Evolutionary conservation across 2,797 vertebrate species (phyloP).

Genomic region (Ctenopoma kingsleyae): DNA sequence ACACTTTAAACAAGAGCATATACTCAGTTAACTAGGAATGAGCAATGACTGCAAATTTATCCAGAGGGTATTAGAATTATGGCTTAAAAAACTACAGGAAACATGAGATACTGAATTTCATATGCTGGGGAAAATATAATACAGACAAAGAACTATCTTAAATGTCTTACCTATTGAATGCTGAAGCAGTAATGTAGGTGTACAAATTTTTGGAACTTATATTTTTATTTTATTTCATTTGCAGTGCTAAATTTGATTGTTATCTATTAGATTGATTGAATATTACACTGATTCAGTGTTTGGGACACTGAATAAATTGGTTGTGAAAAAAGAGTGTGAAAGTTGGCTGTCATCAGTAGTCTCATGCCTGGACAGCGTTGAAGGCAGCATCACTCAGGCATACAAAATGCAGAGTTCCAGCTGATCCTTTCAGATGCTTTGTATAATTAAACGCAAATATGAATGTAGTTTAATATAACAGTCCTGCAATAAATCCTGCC

Average conservation of each 20-base stretch:
- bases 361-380: slow-evolving; percentile 50
- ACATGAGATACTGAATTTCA: neutral
- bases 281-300: slow-evolving; percentile 20
- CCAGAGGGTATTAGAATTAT: neutral
- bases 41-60: neutral
- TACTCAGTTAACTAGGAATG: neutral
- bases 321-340: slow-evolving; percentile 25
- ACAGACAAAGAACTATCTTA: no score
- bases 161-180: neutral
- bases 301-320: slow-evolving; percentile 10
- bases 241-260: neutral
- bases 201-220: neutral
- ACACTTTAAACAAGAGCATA: slow-evolving; percentile 4
- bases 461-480: neutral
- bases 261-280: neutral
- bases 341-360: slow-evolving; percentile 36
- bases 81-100: neutral
- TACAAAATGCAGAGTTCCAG: slow-evolving; percentile 56
- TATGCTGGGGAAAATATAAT: no score
- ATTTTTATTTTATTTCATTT: neutral
- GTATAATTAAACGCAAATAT: slow-evolving; percentile 36
- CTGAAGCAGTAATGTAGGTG: no score
- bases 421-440: slow-evolving; percentile 56
- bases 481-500: no score
- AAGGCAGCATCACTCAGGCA: slow-evolving; percentile 56